phyloP scores from a whole-genome alignment of 2,888 invertebrate species.

The Nebria salina region DNA sequence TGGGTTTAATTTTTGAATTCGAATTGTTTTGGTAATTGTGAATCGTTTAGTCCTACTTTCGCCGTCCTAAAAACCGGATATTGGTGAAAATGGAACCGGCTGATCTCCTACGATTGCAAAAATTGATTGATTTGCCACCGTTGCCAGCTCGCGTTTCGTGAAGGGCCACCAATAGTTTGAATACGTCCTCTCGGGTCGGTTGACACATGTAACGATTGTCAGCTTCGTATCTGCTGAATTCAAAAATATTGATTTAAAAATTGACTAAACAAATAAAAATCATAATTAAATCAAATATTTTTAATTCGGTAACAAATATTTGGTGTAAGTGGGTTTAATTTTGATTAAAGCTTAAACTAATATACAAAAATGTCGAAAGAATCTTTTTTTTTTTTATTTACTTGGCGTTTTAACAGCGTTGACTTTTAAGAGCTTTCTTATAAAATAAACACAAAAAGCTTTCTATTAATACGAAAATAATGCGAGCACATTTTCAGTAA shows the following conservation, averaged over 20 bases:
- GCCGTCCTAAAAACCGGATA: slow-evolving; percentile 69
- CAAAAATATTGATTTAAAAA: slow-evolving; percentile 37
- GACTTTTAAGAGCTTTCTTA: no score
- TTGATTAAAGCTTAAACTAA: no score
- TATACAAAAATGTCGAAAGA: no score
- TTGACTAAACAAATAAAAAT: no score
- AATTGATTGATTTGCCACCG: slow-evolving; percentile 65
- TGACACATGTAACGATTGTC: slow-evolving; percentile 70
- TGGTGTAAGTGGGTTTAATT: not conserved
- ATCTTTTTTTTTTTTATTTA: no score
- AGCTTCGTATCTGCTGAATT: slow-evolving; percentile 64
- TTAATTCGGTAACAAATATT: slow-evolving; percentile 24
- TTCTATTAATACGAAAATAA: not conserved
- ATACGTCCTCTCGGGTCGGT: slow-evolving; percentile 71
- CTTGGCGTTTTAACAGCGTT: no score
- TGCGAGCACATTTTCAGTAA: not conserved
- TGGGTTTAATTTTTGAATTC: not conserved
- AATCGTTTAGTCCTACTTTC: slow-evolving; percentile 49
- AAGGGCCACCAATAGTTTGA: slow-evolving; percentile 68
- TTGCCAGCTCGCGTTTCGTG: slow-evolving; percentile 71
- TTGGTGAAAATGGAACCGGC: slow-evolving; percentile 71
- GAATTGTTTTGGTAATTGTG: not conserved
- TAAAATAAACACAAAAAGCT: not conserved
- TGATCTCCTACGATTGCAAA: slow-evolving; percentile 71
- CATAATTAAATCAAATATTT: not conserved